These are phyloP conservation scores for Aphelenchoides besseyi DNA, from an alignment of 1,140 invertebrate genomes.

Conservation along the genomic window DNA sequence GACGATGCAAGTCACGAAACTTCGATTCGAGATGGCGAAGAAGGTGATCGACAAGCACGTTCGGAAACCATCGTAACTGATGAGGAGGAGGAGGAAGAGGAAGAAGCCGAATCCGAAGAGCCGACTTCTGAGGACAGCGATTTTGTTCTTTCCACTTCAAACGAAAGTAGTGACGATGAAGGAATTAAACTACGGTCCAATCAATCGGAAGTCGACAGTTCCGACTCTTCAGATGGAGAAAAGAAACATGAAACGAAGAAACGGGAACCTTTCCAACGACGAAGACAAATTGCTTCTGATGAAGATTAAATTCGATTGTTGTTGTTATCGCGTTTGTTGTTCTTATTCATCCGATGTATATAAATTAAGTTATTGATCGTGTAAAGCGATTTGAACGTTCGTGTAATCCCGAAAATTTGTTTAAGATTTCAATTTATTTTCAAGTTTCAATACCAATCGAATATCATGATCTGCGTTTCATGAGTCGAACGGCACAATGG, in stretches of 20 bases:
- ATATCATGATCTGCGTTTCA: neutral
- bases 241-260: neutral
- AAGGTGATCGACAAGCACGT: neutral
- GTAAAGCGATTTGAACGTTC: no score
- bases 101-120: no score
- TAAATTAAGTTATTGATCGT: no score
- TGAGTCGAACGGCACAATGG: neutral
- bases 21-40: neutral
- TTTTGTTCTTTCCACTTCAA: neutral
- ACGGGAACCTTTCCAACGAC: neutral
- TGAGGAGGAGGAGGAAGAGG: neutral
- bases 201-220: neutral
- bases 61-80: neutral
- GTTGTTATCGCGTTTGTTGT: neutral
- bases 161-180: neutral
- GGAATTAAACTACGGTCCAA: neutral
- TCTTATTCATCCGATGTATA: neutral
- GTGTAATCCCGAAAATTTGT: no score
- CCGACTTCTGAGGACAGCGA: neutral
- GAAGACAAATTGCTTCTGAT: neutral
- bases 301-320: no score
- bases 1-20: neutral
- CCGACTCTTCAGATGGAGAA: neutral
- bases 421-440: no score
- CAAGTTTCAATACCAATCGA: no score